A percentile compares a stretch with the other conserved stretches of the same genome.
These are phyloP conservation scores for Rotaria magnacalcarata DNA, from an alignment of 2,888 invertebrate genomes.

Conservation along the genomic window DNA sequence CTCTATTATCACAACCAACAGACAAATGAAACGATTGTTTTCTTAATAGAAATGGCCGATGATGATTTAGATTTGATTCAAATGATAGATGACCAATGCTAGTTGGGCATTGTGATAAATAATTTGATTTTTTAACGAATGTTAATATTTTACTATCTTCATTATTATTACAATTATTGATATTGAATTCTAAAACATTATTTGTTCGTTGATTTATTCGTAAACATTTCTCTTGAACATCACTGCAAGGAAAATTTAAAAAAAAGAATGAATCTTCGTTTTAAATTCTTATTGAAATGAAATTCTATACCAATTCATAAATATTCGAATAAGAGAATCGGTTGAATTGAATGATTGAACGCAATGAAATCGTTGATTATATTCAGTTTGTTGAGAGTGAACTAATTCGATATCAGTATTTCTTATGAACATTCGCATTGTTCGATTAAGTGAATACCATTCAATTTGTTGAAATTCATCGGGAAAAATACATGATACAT, in stretches of 20 bases:
- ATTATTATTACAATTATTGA: neutral
- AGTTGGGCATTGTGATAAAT: neutral
- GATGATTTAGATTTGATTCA: neutral
- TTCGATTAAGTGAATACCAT: slow-evolving; percentile 11
- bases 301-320: neutral
- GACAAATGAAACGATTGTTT: neutral
- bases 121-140: neutral
- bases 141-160: neutral
- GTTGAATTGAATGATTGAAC: neutral
- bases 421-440: neutral
- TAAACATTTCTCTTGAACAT: neutral
- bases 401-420: neutral
- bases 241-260: neutral
- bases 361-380: slow-evolving; percentile 16
- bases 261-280: too few species aligned
- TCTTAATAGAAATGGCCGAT: neutral
- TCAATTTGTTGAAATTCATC: neutral
- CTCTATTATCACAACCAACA: neutral
- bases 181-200: slow-evolving; percentile 9
- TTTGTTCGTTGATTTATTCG: neutral
- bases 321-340: neutral
- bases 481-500: neutral
- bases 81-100: neutral
- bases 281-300: neutral
- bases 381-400: neutral